Evolutionary conservation across 2,888 invertebrate species (phyloP), one percentile per base, ranked within the genome.

Genomic region (Plagiodera versicolora): DNA sequence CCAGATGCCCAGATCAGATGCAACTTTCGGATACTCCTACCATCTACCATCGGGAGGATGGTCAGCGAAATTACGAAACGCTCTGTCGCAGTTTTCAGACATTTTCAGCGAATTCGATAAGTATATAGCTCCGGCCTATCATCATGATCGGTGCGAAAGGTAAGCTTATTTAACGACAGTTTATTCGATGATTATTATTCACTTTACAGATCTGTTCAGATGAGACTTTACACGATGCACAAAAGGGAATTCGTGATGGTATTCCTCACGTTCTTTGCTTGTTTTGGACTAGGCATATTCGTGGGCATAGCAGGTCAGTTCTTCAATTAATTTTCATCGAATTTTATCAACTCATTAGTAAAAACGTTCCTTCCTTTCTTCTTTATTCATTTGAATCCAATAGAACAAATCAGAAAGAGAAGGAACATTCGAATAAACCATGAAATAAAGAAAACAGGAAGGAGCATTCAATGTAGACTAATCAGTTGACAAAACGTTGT

Each of bases 61-160:
- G 84, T 83, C 89, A 71, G 82, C 91, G 70, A 89, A 88, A 78
- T 84, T 93, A 67, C 86, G 92, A 77, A 92, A 90, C 77, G 89
- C 88, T 32, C 79, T 94, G 63, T 89, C 92, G 20, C 94, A 94
- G 77, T 95, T 95, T 78, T 94, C 94, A 76, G 96, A 96, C 81
- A 82, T 96, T 65, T 97, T 96, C 81, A 95, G 96, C 79, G 95
- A 96, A 83, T 97, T 97, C 79, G 94, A 95, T 79, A 92, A 92
- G 81, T 95, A 95, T 78, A 95, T 97, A 64, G 93, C 96, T 24
- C 97, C 97, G 32, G 94, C 96, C 66, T 96, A 96, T 83, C 94
- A 96, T 78, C 97, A 98, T 84, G 97, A 98, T 80, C 87, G 97
- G 61, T 97, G 96, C 80, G 97, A 97, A 83, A 90, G 94, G 94